Evolutionary conservation across 1,140 invertebrate species (phyloP), one percentile per base, ranked within the genome.

Genomic region (Drosophila ohnishii): DNA sequence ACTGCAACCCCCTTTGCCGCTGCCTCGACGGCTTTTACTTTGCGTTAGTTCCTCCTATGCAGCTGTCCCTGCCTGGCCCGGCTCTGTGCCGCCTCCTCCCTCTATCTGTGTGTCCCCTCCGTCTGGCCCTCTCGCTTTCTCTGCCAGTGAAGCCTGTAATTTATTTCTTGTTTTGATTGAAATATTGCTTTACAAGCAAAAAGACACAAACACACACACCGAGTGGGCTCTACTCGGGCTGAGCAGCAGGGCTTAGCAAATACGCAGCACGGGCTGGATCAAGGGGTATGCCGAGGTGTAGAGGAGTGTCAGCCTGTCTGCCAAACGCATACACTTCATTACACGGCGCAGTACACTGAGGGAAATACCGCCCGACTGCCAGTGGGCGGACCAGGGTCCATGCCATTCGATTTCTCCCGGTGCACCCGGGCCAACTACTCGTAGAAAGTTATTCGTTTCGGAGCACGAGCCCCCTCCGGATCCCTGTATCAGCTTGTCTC

Each of bases 161-260:
- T 88, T 88, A 88, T 88, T 88, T 89, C 84, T 88, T 88, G 84
- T 88, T 88, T 89, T 88, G 84, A 88, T 88, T 88, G 84, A 88
- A 88, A 88, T 88, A 88, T 88, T 88, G 84, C 84, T 89, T 88
- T 89, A 88, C 84, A 88, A 80, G 84, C 85, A 84, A 80, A 87
- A 84, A 78, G 69, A 85, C 80, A 81, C 80, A 84, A 69, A 83
- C 75, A 82, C 59, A 75, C 63, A 80, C 60, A 65, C 32, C 30
- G 14, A 61, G 47, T 34, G 59, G 51, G 63, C 51, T 60, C 35
- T 35, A 22, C 44, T 57, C 28, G 51, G 53, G 50, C 34, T 44
- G 42, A 51, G 55, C 32, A 45, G 56, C 39, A 77, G 58, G 76
- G 76, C 65, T 88, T 85, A 80, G 73, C 80, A 88, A 80, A 80